Base-by-base conservation (phyloP, 2,113 vertebrate genomes). In the Martes martes region DNA sequence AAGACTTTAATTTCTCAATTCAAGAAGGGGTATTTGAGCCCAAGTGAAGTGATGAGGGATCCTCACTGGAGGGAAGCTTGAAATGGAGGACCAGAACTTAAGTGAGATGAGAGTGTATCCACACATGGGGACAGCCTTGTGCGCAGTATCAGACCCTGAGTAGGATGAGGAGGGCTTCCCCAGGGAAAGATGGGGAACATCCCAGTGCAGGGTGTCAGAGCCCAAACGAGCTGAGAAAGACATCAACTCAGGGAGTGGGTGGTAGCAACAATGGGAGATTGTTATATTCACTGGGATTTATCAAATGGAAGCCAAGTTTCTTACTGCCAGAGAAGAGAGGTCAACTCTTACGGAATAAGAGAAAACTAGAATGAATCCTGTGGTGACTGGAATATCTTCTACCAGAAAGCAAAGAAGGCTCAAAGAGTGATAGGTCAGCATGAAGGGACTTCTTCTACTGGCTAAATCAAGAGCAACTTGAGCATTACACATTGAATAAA, bases 141-240 rank as follows among this genome's bases (percentile, higher is more conserved):
- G 55, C 7, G 18, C 33, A 21, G 18, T 55, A 82, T 69, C 79
- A 55, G 59, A 55, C 5, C 7, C 73, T 45, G 13, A 59, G 52
- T 11, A 67, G 33, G 59, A 50, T 31, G 23, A 39, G 13, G 24
- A 74, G 19, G 59, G 2, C 39, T 4, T 59, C 28, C 18, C 5
- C 3, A 16, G 3, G 21, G 31, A 36, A 39, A 7, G 2, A 63
- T 8, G 26, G 50, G 19, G 11, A 39, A 28, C 0, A 2, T 33
- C 47, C 80, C n/a, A 81, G 63, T 16, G 57, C 15, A 86, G 45
- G 33, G 57, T n/a, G 33, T 88, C 67, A 94, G 76, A 45, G n/a
- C 78, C 33, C 80, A 63, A 26, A 21, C 39, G n/a, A 78, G 67
- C 65, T n/a, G 19, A 81, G 31, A 80, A 86, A 14, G 52, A 7